Base-by-base conservation (phyloP, 2,797 vertebrate species). In the Rhinogobio ventralis region DNA sequence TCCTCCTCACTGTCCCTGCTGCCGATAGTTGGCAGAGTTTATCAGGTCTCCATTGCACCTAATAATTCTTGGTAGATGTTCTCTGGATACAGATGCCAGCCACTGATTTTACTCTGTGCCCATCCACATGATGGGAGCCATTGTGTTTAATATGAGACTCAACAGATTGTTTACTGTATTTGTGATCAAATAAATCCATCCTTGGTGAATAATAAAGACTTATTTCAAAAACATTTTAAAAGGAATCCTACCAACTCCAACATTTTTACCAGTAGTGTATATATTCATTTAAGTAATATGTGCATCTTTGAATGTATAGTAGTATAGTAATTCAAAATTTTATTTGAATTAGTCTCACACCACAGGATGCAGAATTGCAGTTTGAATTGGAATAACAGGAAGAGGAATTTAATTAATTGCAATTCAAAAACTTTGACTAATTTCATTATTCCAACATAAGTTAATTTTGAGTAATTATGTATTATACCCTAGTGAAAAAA, bases 51-150 rank as follows among this genome's bases (percentile, higher is more conserved):
- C 88, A 90, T 85, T 82, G 86, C 66, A 83, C 84, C 87, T 82
- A 86, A 86, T 88, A 66, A 93, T 91, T 89, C 88, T 90, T 90
- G 89, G 89, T 90, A 89, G 89, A 92, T 91, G 89, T 89, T 91
- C 36, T 81, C 53, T 84, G 86, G 85, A 85, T 87, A 85, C 84
- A 55, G 19, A 82, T 84, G 83, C 79, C 88, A 88, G 30, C 28
- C 81, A 79, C 51, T 66, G 36, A 73, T 60, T 85, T 86, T 75
- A 77, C 81, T 80, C 82, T 60, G 36, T 62, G 57, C 13, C 28
- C 14, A 39, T 51, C 45, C 46, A 84, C 80, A 51, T 57, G 60
- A 17, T 13, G 23, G 55, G 4, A 64, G 42, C 57, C 30, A 51
- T 36, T 73, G 69, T 49, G 25, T 64, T 42, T 74, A 23, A 77